Evolutionary conservation across 2,797 vertebrate genomes (phyloP).

Genomic region (Melanogrammus aeglefinus): DNA sequence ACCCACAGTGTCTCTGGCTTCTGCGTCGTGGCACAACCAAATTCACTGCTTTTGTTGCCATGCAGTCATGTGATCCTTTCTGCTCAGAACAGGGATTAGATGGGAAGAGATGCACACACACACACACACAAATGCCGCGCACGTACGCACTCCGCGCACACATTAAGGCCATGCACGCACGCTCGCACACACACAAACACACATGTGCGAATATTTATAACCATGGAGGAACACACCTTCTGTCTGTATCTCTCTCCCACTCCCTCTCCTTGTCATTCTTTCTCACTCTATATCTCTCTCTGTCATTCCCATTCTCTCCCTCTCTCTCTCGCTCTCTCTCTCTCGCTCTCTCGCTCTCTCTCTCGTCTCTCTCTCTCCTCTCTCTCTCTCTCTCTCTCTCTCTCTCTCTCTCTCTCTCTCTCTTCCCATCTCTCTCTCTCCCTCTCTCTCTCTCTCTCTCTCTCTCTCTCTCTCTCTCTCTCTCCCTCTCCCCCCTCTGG

Average conservation of each 20-base stretch:
- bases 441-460: conserved; percentile 17
- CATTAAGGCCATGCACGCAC: too few relatives aligned
- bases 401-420: conserved; percentile 9
- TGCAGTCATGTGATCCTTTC: background rate
- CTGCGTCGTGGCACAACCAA: too few relatives aligned
- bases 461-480: conserved; percentile 5
- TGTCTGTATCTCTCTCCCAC: background rate
- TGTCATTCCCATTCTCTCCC: background rate
- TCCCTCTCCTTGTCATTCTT: background rate
- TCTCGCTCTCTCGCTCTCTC: conserved; percentile 15
- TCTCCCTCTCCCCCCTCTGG: conserved; percentile 35
- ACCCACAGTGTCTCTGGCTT: too few relatives aligned
- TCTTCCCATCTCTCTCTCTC: conserved; percentile 15
- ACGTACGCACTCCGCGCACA: too few relatives aligned
- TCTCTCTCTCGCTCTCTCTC: conserved; percentile 3
- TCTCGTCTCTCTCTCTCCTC: conserved; percentile 1
- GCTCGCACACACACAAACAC: too few relatives aligned
- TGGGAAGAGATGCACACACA: too few relatives aligned
- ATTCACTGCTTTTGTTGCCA: too few relatives aligned
- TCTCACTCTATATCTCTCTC: background rate
- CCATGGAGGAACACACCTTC: too few relatives aligned
- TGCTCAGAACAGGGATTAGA: background rate
- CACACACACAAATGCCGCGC: too few relatives aligned
- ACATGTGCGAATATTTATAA: too few relatives aligned
- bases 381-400: conserved; percentile 10